Evolutionary conservation across 2,888 invertebrate species (phyloP), one percentile per base, ranked within the genome.

Genomic region (Sylvicola cinctus): DNA sequence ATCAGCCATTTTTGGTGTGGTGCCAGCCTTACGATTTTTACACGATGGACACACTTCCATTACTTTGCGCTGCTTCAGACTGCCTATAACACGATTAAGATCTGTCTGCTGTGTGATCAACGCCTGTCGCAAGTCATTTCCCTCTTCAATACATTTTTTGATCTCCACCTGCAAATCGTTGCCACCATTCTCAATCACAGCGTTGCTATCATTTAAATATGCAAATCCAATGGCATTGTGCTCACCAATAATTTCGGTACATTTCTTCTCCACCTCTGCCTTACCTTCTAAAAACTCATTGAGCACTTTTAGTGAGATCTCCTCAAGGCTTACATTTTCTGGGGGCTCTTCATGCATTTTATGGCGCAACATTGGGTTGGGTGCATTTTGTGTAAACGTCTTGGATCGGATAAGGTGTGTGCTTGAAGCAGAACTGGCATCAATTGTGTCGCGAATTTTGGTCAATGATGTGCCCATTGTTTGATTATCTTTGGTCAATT

Each of bases 271-370:
- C 29, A 75, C 50, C 48, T 75, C 74, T 29, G 63, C 66, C 47
- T 75, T 75, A 15, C 27, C 74, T 50, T 71, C 66, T 43, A 70
- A 66, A 43, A 74, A 70, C 49, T 70, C 74, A 41, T 70, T 72
- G 25, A 74, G 68, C 36, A 77, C 52, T 52, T 73, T 74, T 17
- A 79, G 54, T 2, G 77, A 75, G 45, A 81, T 76, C 51, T 83
- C 78, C 48, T 83, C 81, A 42, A 83, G 59, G 47, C 78, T 80
- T 15, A 69, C 60, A 45, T 70, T 66, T 1, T 62, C 57, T 49
- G 54, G 61, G 41, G 62, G 62, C n/a, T 45, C 33, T 4, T 30
- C 16, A 3, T 27, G 16, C 13, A 16, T 16, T 51, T 64, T 69
- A 38, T 62, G 62, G 43, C 67, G 49, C 33, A 63, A 48, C 43